Conservation (phyloP, 2,113 vertebrate genomes). For the Myrmophylax atrothorax region DNA sequence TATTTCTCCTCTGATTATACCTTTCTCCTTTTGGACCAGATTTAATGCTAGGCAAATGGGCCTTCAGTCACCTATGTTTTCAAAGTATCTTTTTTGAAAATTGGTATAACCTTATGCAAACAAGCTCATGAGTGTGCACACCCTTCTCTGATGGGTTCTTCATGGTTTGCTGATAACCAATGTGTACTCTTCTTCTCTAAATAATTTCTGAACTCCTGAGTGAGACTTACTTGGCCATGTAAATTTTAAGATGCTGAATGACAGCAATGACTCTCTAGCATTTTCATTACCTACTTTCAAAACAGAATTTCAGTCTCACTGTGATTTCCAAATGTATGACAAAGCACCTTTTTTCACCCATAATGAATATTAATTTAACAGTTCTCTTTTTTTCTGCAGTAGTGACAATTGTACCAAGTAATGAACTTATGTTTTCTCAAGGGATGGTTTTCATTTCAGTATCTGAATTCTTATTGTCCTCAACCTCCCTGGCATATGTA, state of each 20-base stretch:
- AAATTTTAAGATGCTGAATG: not conserved
- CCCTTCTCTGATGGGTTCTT: not conserved
- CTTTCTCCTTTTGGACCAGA: not conserved
- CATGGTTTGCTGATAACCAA: not conserved
- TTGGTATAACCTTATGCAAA: not conserved
- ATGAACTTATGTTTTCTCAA: conserved; percentile 14
- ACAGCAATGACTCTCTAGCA: not conserved
- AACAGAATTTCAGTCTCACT: not conserved
- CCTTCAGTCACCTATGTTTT: not conserved
- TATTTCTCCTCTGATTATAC: not conserved
- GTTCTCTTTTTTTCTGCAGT: not conserved
- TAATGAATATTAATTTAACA: conserved; percentile 8
- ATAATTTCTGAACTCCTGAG: not conserved
- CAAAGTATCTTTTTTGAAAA: not conserved
- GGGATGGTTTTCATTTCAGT: not conserved
- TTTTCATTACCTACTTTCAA: not conserved
- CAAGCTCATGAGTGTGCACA: too few species aligned
- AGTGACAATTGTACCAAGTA: not conserved
- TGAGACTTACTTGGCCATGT: not conserved
- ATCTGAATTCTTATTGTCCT: conserved; percentile 9
- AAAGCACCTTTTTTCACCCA: not conserved
- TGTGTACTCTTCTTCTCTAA: not conserved
- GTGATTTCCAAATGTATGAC: not conserved
- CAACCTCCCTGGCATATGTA: not conserved
- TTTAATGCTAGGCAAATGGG: not conserved